A percentile compares a stretch with the other conserved stretches of the same genome.
Conservation (phyloP, 2,888 invertebrate species). For the Leistus spinibarbis region DNA sequence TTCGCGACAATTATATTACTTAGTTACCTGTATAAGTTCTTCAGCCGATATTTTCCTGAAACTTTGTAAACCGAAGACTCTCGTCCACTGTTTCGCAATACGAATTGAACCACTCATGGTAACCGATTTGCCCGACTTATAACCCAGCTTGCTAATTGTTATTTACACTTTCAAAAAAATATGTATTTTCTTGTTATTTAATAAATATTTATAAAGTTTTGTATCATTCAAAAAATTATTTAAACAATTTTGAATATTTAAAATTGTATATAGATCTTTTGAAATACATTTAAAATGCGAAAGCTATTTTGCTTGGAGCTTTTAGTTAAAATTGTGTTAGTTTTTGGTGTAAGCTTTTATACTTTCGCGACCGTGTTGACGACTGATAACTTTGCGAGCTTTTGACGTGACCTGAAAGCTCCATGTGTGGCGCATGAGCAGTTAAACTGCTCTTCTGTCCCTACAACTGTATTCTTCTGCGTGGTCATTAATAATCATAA, state of each 20-base stretch:
- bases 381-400: slow-evolving; percentile 20
- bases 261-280: too few species aligned
- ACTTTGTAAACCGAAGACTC: slow-evolving; percentile 55
- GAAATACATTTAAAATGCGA: too few species aligned
- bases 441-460: not conserved
- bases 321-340: too few species aligned
- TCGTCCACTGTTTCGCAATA: slow-evolving; percentile 58
- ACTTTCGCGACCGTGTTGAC: slow-evolving; percentile 5
- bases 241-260: too few species aligned
- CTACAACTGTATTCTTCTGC: not conserved
- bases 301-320: too few species aligned
- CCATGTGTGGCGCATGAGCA: not conserved
- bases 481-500: not conserved
- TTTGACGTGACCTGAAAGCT: not conserved
- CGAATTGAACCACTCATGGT: slow-evolving; percentile 52
- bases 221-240: too few species aligned
- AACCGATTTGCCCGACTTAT: slow-evolving; percentile 43
- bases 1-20: not conserved
- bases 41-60: slow-evolving; percentile 55
- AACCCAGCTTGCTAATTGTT: slow-evolving; percentile 45
- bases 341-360: slow-evolving; percentile 7
- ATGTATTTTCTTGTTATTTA: too few species aligned
- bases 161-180: not conserved
- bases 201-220: too few species aligned
- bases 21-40: slow-evolving; percentile 56